A percentile compares a stretch with the other conserved stretches of the same genome.
phyloP scores from a whole-genome alignment of 2,113 vertebrate species.

The Carassius auratus region DNA sequence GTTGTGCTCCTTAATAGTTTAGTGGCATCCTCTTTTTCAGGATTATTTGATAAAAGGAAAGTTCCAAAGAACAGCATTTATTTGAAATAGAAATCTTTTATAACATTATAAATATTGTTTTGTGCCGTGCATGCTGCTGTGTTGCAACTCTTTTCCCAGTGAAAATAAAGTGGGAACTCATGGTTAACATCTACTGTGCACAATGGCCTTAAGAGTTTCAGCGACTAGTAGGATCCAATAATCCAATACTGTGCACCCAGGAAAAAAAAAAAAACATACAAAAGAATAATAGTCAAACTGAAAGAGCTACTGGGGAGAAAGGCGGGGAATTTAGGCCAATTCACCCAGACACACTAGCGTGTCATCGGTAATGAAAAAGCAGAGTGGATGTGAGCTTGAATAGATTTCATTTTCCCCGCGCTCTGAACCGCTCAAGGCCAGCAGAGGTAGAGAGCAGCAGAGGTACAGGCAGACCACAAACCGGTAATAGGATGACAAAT shows the following conservation, averaged over 20 bases:
- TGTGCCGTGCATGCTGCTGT: background rate
- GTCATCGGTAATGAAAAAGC: slow-evolving; percentile 36
- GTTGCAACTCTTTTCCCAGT: background rate
- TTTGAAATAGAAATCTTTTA: background rate
- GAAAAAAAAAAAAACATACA: background rate
- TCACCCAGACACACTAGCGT: slow-evolving; percentile 31
- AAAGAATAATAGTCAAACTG: slow-evolving; percentile 18
- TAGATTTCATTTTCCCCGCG: slow-evolving; percentile 40
- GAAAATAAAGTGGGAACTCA: background rate
- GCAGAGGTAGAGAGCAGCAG: background rate
- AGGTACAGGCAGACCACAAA: slow-evolving; percentile 1
- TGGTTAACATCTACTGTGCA: background rate
- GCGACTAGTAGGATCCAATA: background rate
- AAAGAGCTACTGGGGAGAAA: background rate
- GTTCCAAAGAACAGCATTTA: background rate
- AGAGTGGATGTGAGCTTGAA: slow-evolving; percentile 38
- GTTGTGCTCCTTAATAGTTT: background rate
- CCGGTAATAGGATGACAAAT: slow-evolving; percentile 45
- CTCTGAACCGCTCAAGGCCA: slow-evolving; percentile 15
- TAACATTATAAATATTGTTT: background rate
- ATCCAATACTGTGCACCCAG: background rate
- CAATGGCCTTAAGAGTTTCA: background rate
- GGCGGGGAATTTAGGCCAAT: slow-evolving; percentile 17
- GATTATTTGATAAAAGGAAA: background rate
- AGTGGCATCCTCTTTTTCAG: background rate